phyloP scores from a whole-genome alignment of 1,140 invertebrate genomes.

The Zaprionus capensis region DNA sequence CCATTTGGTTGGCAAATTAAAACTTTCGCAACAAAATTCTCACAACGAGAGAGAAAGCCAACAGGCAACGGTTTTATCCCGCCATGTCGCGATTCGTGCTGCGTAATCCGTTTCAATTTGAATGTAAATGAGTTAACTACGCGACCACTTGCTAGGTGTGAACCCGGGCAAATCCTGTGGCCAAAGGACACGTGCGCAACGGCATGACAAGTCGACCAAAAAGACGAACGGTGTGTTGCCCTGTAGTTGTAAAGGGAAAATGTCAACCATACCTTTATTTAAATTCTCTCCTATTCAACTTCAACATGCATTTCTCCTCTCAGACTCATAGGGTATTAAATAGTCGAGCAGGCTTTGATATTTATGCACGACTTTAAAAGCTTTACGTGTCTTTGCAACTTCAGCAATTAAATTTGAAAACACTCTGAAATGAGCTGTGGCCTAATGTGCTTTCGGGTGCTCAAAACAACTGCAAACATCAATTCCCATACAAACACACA shows the following conservation, averaged over 20 bases:
- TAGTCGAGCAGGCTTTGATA: neutral
- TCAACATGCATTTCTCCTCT: neutral
- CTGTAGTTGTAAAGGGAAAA: neutral
- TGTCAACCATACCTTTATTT: too few species aligned
- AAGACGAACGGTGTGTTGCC: neutral
- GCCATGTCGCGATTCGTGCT: constrained; percentile 29
- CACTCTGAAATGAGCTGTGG: constrained; percentile 15
- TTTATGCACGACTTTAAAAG: constrained; percentile 15
- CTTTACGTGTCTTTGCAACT: constrained; percentile 24
- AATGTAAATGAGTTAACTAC: constrained; percentile 70
- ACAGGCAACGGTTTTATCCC: constrained; percentile 15
- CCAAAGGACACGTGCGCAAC: constrained; percentile 28
- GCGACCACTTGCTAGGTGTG: constrained; percentile 29
- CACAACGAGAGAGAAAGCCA: neutral
- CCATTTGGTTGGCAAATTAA: constrained; percentile 49
- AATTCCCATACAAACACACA: neutral
- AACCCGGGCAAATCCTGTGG: constrained; percentile 49
- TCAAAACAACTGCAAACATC: constrained; percentile 35
- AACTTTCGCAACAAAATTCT: constrained; percentile 56
- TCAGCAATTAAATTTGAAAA: constrained; percentile 27
- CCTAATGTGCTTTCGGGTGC: constrained; percentile 45
- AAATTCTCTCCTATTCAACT: neutral
- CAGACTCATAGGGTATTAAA: neutral
- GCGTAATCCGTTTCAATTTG: constrained; percentile 55
- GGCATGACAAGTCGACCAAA: neutral